phyloP scores from a whole-genome alignment of 2,113 vertebrate genomes.

The Fregata magnificens region DNA sequence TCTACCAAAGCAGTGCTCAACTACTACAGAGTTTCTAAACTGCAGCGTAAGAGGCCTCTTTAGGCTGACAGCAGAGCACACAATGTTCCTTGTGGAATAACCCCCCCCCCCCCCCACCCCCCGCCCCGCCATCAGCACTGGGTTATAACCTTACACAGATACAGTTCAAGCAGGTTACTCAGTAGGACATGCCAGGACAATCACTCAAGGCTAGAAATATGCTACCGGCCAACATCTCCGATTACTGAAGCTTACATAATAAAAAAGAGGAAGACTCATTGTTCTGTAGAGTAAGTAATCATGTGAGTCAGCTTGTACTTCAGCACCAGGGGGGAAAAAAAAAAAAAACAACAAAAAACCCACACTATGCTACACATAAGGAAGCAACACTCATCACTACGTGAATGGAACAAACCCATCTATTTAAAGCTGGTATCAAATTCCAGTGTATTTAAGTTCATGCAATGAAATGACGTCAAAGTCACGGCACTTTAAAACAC shows the following conservation, averaged over 20 bases:
- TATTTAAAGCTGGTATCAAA: neutral
- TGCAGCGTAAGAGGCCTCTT: neutral
- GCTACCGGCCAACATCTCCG: fast-evolving
- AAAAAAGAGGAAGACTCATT: neutral
- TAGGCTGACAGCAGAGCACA: fast-evolving
- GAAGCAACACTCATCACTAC: neutral
- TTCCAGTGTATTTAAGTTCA: neutral
- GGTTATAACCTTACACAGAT: neutral
- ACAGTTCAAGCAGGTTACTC: neutral
- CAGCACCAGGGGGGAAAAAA: neutral
- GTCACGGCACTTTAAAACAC: neutral
- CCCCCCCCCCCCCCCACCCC: neutral
- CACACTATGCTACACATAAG: neutral
- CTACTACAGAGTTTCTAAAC: neutral
- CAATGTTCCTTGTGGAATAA: neutral
- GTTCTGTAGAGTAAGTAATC: neutral
- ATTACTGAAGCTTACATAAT: neutral
- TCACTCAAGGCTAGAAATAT: neutral
- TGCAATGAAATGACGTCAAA: fast-evolving
- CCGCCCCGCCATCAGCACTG: neutral
- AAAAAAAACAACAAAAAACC: no score
- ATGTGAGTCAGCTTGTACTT: neutral
- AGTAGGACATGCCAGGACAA: neutral
- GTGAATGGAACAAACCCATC: neutral
- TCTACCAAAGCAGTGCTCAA: neutral